Base-by-base conservation (phyloP, 2,888 invertebrate species). In the Lepas anatifera region DNA sequence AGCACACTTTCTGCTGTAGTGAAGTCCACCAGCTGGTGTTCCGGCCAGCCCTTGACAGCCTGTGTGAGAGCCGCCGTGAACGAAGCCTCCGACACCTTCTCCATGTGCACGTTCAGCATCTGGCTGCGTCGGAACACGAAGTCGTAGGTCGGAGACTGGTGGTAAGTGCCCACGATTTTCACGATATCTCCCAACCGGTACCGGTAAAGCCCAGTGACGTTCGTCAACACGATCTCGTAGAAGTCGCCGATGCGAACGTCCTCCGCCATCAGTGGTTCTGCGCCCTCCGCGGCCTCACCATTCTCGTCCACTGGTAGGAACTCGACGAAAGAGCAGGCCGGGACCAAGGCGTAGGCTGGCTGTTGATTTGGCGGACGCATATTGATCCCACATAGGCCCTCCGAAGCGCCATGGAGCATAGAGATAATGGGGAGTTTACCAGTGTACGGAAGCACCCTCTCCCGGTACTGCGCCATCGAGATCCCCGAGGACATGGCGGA, bases 51-150 rank as follows among this genome's bases (percentile, higher is more conserved):
- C 22, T 67, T 35, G 22, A 67, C 43, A 7, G 48, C 43, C 29
- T n/a, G 43, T 13, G 66, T 73, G 68, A 80, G 72, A 3, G 77
- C 77, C 50, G 76, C 73, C 70, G 77, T 78, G 72, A 80, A 77
- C 35, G 76, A 72, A 8, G 75, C 71, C 73, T 80, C 79, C 1
- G 78, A 77, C 8, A 77, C 78, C 74, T 80, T 80, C 75, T 80
- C 80, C 73, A 78, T 78, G 73, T 78, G 74, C 7, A 79, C 76
- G 75, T 79, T 80, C 72, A 80, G 72, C 70, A 80, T 75, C 74
- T 80, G 80, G 8, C 25, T 39, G 52, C 29, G 48, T n/a, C 67
- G 67, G 48, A 46, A 67, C 32, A 32, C 32, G 67, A 67, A 67
- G 32, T 67, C 67, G 41, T 41, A 18, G 29, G 43, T 67, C n/a